These are phyloP conservation scores for Gymnobelideus leadbeateri DNA, from an alignment of 2,113 vertebrate species.

Conservation along the genomic window DNA sequence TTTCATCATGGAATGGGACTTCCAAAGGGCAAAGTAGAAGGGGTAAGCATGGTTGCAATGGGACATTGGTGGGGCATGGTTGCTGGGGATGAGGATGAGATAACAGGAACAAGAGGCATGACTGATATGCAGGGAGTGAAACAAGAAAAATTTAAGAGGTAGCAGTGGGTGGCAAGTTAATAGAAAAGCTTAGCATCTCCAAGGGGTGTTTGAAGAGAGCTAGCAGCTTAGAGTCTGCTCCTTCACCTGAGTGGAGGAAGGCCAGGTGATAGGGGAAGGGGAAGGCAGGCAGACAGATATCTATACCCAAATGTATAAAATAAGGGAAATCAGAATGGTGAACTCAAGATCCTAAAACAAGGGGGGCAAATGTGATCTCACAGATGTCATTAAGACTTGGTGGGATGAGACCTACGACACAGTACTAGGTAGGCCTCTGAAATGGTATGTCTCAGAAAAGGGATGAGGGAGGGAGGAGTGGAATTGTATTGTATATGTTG, in stretches of 20 bases:
- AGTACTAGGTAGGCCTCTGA: too few relatives aligned
- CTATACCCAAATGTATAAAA: not conserved
- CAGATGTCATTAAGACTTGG: not conserved
- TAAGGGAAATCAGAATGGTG: not conserved
- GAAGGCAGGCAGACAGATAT: not conserved
- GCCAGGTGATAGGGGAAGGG: not conserved
- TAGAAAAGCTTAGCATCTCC: not conserved
- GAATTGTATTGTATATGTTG: not conserved
- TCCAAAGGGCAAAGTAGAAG: too few relatives aligned
- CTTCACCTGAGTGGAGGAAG: not conserved
- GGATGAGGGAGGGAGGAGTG: not conserved
- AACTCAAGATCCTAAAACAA: not conserved
- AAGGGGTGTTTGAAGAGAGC: not conserved
- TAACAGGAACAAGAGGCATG: too few relatives aligned
- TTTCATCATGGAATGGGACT: too few relatives aligned
- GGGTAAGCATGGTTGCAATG: too few relatives aligned
- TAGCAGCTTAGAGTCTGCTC: not conserved
- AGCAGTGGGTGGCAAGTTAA: not conserved
- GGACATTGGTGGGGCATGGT: too few relatives aligned
- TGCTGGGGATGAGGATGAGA: too few relatives aligned
- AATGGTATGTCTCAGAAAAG: not conserved
- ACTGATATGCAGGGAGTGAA: not conserved
- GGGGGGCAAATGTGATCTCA: constrained; percentile 4
- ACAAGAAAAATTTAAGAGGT: not conserved
- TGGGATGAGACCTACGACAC: not conserved